A percentile compares a stretch with the other conserved stretches of the same genome.
Evolutionary conservation across 2,888 invertebrate species (phyloP).

Genomic region (Xiphydria camelus): DNA sequence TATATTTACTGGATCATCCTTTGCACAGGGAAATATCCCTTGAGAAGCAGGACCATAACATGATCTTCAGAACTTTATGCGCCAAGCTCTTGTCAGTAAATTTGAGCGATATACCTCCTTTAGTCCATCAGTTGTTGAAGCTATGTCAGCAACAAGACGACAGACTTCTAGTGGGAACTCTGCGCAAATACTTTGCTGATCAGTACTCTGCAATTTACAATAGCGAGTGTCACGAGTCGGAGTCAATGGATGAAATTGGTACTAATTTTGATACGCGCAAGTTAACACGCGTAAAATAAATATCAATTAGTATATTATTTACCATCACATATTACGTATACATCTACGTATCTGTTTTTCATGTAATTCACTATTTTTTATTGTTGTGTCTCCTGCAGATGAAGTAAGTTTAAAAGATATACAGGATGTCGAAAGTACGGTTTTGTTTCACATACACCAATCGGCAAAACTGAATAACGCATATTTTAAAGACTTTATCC

Average conservation of each 20-base stretch:
- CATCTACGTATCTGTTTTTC: not conserved
- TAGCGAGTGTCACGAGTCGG: conserved; percentile 28
- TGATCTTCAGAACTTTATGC: conserved; percentile 67
- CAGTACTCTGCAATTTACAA: conserved; percentile 42
- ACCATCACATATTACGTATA: not conserved
- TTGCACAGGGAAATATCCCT: conserved; percentile 67
- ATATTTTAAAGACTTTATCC: conserved; percentile 58
- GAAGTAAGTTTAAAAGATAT: conserved; percentile 54
- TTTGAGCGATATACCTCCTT: conserved; percentile 67
- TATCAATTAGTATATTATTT: conserved; percentile 1
- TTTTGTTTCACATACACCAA: conserved; percentile 64
- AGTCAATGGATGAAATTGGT: conserved; percentile 35
- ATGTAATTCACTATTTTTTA: not conserved
- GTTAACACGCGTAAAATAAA: conserved; percentile 1
- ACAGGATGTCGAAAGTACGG: conserved; percentile 66
- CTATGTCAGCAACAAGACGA: conserved; percentile 60
- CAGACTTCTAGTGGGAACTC: conserved; percentile 57
- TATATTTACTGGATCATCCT: no score
- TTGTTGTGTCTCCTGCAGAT: conserved; percentile 18
- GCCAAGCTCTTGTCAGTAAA: conserved; percentile 63
- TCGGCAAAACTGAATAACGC: conserved; percentile 56
- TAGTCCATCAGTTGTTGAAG: conserved; percentile 70
- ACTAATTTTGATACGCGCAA: not conserved
- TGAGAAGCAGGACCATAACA: conserved; percentile 63
- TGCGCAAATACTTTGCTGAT: conserved; percentile 61